phyloP scores from a whole-genome alignment of 35 echinoderm and acorn worm species.

The Antedon bifida region DNA sequence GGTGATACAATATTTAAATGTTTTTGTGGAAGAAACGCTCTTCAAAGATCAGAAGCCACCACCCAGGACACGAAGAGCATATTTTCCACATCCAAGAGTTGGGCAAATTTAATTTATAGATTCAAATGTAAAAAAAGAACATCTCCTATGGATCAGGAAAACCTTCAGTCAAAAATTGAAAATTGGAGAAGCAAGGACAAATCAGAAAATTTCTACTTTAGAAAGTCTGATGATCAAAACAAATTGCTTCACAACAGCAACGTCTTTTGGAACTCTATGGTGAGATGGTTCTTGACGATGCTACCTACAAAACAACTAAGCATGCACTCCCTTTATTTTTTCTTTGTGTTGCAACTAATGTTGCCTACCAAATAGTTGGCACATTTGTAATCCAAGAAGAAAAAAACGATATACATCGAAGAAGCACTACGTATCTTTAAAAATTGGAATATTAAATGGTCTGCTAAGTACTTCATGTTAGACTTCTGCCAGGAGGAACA shows the following conservation, averaged over 20 bases:
- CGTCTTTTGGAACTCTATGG: conserved; percentile 23
- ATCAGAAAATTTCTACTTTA: no score
- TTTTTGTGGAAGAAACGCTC: background rate
- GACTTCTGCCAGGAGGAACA: conserved; percentile 6
- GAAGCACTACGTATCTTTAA: conserved; percentile 22
- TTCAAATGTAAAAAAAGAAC: background rate
- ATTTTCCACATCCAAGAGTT: background rate
- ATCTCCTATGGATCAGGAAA: no score
- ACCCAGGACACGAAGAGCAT: background rate
- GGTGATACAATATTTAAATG: background rate
- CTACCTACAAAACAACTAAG: conserved; percentile 13
- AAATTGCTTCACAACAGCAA: conserved; percentile 2
- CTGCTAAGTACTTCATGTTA: conserved; percentile 12
- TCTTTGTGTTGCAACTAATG: conserved; percentile 21
- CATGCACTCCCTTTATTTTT: conserved; percentile 25
- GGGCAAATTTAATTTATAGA: background rate
- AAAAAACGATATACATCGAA: conserved; percentile 3
- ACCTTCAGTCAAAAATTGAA: no score
- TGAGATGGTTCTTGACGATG: conserved; percentile 8
- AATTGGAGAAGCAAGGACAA: no score
- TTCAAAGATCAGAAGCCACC: background rate
- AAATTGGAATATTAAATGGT: conserved; percentile 27
- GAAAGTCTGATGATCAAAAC: no score
- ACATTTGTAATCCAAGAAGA: conserved; percentile 24
- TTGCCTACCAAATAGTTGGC: conserved; percentile 16